Percentiles rank a stretch among this genome's conserved stretches.
These are phyloP conservation scores for Drosophila meridionalis DNA, from an alignment of 2,888 invertebrate genomes.

Conservation along the genomic window DNA sequence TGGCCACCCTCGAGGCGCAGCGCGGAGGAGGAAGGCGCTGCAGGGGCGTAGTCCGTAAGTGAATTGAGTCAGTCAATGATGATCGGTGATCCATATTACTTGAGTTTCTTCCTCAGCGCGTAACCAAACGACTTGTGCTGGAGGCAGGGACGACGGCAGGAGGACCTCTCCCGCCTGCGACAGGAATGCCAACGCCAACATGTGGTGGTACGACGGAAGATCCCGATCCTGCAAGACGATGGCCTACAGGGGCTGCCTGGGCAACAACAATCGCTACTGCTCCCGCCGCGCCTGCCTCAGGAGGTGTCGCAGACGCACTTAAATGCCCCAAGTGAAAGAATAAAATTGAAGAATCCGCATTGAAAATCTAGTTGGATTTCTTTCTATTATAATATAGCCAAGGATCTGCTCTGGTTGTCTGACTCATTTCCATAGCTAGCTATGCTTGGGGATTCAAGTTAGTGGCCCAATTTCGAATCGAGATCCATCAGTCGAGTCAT, in stretches of 20 bases:
- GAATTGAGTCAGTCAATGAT: background rate
- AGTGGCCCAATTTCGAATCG: too few species aligned
- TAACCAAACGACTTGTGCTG: background rate
- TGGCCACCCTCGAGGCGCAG: constrained; percentile 31
- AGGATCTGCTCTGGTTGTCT: background rate
- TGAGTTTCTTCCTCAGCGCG: background rate
- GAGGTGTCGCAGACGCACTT: background rate
- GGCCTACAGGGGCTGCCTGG: constrained; percentile 17
- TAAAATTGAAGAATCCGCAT: background rate
- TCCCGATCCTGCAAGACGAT: background rate
- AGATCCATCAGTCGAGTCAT: background rate
- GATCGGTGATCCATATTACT: background rate
- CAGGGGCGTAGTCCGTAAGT: background rate
- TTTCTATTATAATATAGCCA: background rate
- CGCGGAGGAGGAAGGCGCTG: background rate
- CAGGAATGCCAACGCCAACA: background rate
- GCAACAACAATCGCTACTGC: constrained; percentile 26
- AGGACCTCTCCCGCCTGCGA: background rate
- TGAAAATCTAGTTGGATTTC: background rate
- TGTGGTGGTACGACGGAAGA: constrained; percentile 31
- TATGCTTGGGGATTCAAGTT: too few species aligned
- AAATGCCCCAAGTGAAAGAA: background rate
- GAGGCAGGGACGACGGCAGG: background rate
- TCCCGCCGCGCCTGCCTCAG: background rate
- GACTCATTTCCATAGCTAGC: too few species aligned